Conservation (phyloP, 2,888 invertebrate species). For the Clunio marinus region DNA sequence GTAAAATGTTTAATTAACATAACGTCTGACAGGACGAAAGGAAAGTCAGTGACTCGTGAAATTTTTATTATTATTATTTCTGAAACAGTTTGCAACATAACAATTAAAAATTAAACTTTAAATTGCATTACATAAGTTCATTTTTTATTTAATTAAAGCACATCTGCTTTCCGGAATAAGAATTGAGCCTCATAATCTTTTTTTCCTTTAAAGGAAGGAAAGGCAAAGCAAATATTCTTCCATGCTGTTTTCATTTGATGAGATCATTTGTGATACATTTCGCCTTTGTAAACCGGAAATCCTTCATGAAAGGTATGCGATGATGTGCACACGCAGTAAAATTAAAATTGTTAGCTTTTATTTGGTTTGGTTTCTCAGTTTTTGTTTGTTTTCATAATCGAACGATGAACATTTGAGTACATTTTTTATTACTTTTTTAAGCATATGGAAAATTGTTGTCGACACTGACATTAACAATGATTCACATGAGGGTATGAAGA, state of each 20-base stretch:
- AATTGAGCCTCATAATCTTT: conserved; percentile 23
- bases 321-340: conserved; percentile 13
- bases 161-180: background rate
- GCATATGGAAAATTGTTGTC: background rate
- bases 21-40: too few species aligned
- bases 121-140: background rate
- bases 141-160: background rate
- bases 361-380: background rate
- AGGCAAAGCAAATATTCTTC: background rate
- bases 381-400: background rate
- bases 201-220: background rate
- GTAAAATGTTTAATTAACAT: too few species aligned
- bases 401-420: background rate
- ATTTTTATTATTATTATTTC: background rate
- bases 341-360: background rate
- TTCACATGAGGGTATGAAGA: too few species aligned
- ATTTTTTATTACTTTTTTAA: conserved; percentile 1
- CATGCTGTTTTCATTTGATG: too few species aligned
- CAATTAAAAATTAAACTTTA: background rate
- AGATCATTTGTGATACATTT: too few species aligned
- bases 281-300: conserved; percentile 20
- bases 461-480: background rate
- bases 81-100: background rate
- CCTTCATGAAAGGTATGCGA: conserved; percentile 21
- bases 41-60: too few species aligned